These are phyloP conservation scores for Athalia rosae DNA, from an alignment of 2,888 invertebrate genomes.

Conservation along the genomic window DNA sequence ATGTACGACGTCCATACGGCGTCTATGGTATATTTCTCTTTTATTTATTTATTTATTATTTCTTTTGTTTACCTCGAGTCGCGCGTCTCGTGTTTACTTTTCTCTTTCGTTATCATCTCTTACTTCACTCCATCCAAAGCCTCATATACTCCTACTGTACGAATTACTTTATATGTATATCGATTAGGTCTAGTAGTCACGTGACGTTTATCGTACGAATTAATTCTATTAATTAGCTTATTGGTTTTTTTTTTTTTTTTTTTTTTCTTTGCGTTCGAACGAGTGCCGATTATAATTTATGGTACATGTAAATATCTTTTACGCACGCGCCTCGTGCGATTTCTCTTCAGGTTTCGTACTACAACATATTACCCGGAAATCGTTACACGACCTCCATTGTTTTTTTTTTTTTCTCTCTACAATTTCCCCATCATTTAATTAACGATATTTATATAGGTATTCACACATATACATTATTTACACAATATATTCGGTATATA, in stretches of 20 bases:
- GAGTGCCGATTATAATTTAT: conserved; percentile 22
- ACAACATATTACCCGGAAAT: conserved; percentile 16
- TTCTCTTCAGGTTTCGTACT: background rate
- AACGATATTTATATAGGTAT: conserved; percentile 59
- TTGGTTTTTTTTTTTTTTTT: background rate
- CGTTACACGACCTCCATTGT: too few relatives aligned
- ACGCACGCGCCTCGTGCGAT: conserved; percentile 4
- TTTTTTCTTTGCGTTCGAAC: conserved; percentile 13
- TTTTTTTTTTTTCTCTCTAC: conserved; percentile 30
- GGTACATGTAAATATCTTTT: too few relatives aligned
- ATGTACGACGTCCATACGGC: background rate
- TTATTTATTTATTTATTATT: too few relatives aligned
- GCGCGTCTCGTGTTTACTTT: too few relatives aligned
- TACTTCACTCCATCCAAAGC: too few relatives aligned
- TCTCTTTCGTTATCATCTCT: too few relatives aligned
- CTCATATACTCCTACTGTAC: too few relatives aligned
- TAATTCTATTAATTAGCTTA: background rate
- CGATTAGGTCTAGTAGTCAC: too few relatives aligned
- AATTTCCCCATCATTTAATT: conserved; percentile 31
- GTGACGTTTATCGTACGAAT: too few relatives aligned
- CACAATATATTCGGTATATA: conserved; percentile 56
- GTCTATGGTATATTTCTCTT: too few relatives aligned
- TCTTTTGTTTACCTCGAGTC: too few relatives aligned
- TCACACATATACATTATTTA: conserved; percentile 69
- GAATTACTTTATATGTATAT: too few relatives aligned